Conservation (phyloP, 2,888 invertebrate genomes). For the Clistopyga incitator region DNA sequence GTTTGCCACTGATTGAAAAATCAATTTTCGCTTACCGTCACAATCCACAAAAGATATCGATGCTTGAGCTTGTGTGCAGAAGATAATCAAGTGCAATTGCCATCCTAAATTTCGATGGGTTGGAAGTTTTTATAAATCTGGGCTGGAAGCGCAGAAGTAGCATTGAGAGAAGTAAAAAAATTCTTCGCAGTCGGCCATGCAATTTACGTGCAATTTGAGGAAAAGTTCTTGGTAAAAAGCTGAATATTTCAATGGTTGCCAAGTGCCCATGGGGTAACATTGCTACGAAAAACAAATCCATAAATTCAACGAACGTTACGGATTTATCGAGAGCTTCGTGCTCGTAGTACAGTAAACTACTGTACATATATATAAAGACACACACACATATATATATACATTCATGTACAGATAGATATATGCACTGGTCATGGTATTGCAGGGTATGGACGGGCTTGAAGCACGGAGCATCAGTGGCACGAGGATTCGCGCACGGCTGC, state of each 20-base stretch:
- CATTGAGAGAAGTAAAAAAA: too few relatives aligned
- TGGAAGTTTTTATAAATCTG: too few relatives aligned
- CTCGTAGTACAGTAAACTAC: constrained; percentile 3
- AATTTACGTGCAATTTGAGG: not conserved
- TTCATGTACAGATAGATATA: constrained; percentile 1
- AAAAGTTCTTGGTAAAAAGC: not conserved
- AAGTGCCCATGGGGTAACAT: not conserved
- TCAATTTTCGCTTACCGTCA: too few relatives aligned
- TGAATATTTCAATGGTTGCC: not conserved
- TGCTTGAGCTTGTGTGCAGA: too few relatives aligned
- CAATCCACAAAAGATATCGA: too few relatives aligned
- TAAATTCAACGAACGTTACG: constrained; percentile 59
- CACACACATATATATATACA: too few relatives aligned
- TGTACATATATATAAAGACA: too few relatives aligned
- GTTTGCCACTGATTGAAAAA: too few relatives aligned
- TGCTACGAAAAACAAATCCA: constrained; percentile 63
- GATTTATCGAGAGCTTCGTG: constrained; percentile 26
- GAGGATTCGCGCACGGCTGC: constrained; percentile 33
- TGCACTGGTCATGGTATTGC: not conserved
- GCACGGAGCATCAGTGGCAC: constrained; percentile 7
- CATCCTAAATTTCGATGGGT: too few relatives aligned
- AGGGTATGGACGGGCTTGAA: constrained; percentile 12
- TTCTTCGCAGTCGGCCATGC: too few relatives aligned
- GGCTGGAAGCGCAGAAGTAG: too few relatives aligned
- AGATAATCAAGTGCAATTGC: too few relatives aligned